Percentiles rank a stretch among this genome's conserved stretches.
Evolutionary conservation across 2,113 vertebrate genomes (phyloP).

Genomic region (Ursus arctos): DNA sequence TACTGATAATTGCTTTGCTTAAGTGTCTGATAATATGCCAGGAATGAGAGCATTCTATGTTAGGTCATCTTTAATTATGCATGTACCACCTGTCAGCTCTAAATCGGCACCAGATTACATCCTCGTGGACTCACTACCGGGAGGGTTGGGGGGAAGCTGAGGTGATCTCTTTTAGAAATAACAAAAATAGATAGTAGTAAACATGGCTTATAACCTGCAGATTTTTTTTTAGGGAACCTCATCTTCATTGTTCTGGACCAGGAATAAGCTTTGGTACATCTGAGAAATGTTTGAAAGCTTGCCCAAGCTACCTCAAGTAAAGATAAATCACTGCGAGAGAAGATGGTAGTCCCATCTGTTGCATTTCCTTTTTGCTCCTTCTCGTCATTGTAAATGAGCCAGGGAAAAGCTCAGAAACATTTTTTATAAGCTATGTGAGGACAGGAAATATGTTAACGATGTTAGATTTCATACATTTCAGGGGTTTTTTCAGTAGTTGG

Average conservation of each 20-base stretch:
- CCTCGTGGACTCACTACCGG: slow-evolving; percentile 78
- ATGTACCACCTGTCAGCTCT: slow-evolving; percentile 89
- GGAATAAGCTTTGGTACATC: slow-evolving; percentile 76
- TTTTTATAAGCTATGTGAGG: slow-evolving; percentile 84
- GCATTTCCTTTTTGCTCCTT: slow-evolving; percentile 85
- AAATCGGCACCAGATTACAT: slow-evolving; percentile 86
- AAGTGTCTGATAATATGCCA: slow-evolving; percentile 90
- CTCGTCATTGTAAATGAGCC: slow-evolving; percentile 81
- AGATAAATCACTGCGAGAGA: slow-evolving; percentile 79
- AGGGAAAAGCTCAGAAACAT: slow-evolving; percentile 82
- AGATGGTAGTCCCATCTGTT: slow-evolving; percentile 87
- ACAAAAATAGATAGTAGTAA: slow-evolving; percentile 83
- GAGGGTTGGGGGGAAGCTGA: slow-evolving; percentile 60
- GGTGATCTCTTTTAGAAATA: slow-evolving; percentile 83
- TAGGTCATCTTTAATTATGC: slow-evolving; percentile 92
- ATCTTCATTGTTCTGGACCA: slow-evolving; percentile 80
- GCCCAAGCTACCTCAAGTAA: slow-evolving; percentile 78
- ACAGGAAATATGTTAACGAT: slow-evolving; percentile 85
- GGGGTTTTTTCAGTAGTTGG: slow-evolving; percentile 78
- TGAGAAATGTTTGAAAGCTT: slow-evolving; percentile 81
- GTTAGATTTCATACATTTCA: slow-evolving; percentile 82
- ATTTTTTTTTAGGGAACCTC: slow-evolving; percentile 69
- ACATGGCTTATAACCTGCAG: slow-evolving; percentile 80
- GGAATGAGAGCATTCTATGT: slow-evolving; percentile 89
- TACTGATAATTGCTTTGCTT: slow-evolving; percentile 91